A percentile compares a stretch with the other conserved stretches of the same genome.
These are phyloP conservation scores for Chalcis sispes DNA, from an alignment of 2,888 invertebrate genomes.

Conservation along the genomic window DNA sequence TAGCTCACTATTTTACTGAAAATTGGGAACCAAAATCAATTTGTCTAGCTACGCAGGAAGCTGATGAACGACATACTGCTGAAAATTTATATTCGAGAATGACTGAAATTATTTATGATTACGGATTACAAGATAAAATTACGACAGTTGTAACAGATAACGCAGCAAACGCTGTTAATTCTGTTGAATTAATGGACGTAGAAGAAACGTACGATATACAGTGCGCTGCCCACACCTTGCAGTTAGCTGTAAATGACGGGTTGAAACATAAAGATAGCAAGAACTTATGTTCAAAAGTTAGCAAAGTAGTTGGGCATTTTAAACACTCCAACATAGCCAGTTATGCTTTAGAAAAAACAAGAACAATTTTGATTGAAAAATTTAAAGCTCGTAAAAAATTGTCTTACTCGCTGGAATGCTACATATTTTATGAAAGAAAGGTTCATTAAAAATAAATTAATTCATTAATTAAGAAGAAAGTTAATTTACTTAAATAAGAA, in stretches of 20 bases:
- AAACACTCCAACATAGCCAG: neutral
- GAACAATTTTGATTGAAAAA: neutral
- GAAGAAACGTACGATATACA: neutral
- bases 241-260: neutral
- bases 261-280: neutral
- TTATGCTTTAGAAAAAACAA: neutral
- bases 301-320: too few species aligned
- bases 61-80: too few species aligned
- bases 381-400: too few species aligned
- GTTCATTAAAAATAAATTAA: neutral
- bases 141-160: neutral
- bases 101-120: neutral
- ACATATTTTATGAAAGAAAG: neutral
- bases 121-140: neutral
- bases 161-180: neutral
- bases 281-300: conserved; percentile 1
- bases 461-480: too few species aligned
- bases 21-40: too few species aligned
- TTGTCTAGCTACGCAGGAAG: too few species aligned
- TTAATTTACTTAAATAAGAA: neutral
- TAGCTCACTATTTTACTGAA: too few species aligned
- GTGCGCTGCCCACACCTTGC: neutral
- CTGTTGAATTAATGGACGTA: neutral
- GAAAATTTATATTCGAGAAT: neutral
- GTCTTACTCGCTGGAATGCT: neutral